Conservation (phyloP, 2,797 vertebrate species). For the Threskiornis aethiopicus region DNA sequence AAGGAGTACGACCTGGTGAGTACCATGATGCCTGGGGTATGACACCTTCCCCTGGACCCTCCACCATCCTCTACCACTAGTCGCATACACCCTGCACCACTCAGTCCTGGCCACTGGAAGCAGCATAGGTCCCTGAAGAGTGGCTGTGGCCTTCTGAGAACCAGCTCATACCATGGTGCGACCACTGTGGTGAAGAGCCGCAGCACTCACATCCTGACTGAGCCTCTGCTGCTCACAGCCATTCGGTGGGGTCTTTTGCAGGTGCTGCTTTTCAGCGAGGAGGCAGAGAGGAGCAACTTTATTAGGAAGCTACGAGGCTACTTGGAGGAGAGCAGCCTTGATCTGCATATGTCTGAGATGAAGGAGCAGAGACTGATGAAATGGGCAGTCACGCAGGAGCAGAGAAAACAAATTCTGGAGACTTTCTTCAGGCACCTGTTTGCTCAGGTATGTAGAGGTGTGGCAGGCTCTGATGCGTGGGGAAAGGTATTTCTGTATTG, state of each 20-base stretch:
- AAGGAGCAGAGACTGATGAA: conserved; percentile 83
- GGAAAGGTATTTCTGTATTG: background rate
- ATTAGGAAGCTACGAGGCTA: conserved; percentile 70
- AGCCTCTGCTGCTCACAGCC: background rate
- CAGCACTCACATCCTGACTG: accelerated
- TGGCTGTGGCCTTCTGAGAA: background rate
- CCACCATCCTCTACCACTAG: background rate
- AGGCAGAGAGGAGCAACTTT: conserved; percentile 79
- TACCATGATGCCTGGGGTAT: background rate
- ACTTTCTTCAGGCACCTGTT: conserved; percentile 94
- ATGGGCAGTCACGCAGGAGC: conserved; percentile 86
- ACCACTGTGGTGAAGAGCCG: background rate
- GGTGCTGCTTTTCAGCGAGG: conserved; percentile 88
- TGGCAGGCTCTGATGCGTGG: background rate
- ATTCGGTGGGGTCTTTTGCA: conserved; percentile 21
- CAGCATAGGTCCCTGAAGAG: background rate
- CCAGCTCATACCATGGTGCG: accelerated
- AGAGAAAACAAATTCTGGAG: conserved; percentile 88
- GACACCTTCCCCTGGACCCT: background rate
- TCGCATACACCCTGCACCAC: background rate
- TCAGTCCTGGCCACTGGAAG: background rate
- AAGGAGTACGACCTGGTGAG: conserved; percentile 93
- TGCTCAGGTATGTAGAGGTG: conserved; percentile 80
- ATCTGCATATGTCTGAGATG: conserved; percentile 75
- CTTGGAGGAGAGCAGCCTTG: conserved; percentile 43